Base-by-base conservation (phyloP, 2,888 invertebrate species). In the Pristionchus exspectatus region DNA sequence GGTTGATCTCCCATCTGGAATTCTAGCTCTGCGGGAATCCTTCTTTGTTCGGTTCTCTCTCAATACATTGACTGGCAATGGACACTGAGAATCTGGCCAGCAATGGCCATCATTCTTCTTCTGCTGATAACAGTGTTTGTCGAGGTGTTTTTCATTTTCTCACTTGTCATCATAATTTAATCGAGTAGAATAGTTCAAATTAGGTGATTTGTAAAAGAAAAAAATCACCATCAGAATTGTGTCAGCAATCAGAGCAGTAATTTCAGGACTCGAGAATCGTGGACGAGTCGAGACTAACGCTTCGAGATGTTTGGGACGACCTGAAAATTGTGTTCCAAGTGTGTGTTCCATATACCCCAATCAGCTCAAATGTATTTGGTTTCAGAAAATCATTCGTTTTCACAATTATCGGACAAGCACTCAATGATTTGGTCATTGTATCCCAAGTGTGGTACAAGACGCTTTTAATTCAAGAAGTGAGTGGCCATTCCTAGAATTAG, bases 361-460 rank as follows among this genome's bases (percentile, higher is more conserved):
- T 30, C 59, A 7, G 59, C 44, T 38, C 50, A 27, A 81, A 24
- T 44, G 12, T n/a, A 21, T 4, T n/a, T n/a, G 1, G 50, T 74
- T 38, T 59, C 54, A 84, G 84, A n/a, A 84, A 84, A 30, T 84
- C 84, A 0, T 84, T 84, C 59, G 59, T 84, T 3, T 30, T 84
- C 3, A 50, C 56, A 10, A 84, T 84, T 33, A 30, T 84, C 18
- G 84, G 84, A 4, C 84, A 84, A 59, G 54, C 84, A 30, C 18
- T 84, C 21, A 84, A 56, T 27, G 84, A 84, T 44, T 12, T 84
- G 59, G n/a, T n/a, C 21, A 84, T 84, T 33, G 84, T 84, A 2
- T 84, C 84, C 0, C 84, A 84, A 84, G 84, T 84, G 12, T 84
- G 84, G 84, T 84, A 54, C 27, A 84, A 84, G 59, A 59, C 84